Conservation (phyloP, 2,113 vertebrate species). For the Xiphorhynchus elegans region DNA sequence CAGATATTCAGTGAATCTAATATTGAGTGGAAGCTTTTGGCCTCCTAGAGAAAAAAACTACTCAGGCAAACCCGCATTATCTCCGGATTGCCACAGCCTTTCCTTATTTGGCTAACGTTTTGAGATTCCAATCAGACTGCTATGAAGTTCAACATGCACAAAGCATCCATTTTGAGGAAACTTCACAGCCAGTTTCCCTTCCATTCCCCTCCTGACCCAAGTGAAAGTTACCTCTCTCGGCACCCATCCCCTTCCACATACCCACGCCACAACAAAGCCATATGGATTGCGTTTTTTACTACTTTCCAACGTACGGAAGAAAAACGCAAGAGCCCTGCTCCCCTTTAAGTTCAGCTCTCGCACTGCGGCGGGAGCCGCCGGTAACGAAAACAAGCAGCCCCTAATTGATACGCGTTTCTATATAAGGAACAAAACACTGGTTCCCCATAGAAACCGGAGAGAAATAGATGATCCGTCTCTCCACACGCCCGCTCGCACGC, state of each 20-base stretch:
- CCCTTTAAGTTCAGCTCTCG: not conserved
- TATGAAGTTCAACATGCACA: constrained; percentile 84
- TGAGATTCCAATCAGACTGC: constrained; percentile 83
- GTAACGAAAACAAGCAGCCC: not conserved
- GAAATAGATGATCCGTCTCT: not conserved
- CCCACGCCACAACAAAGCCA: constrained; percentile 19
- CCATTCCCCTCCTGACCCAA: not conserved
- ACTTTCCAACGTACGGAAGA: not conserved
- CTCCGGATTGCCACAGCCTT: constrained; percentile 81
- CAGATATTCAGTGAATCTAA: not conserved
- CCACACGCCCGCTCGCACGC: not conserved
- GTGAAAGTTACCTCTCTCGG: constrained; percentile 13
- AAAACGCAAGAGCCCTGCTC: not conserved
- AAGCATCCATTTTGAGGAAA: constrained; percentile 83
- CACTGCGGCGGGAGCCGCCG: not conserved
- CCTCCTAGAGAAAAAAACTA: constrained; percentile 67
- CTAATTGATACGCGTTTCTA: not conserved
- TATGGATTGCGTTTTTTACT: not conserved
- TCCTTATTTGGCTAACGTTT: constrained; percentile 87
- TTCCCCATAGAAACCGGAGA: not conserved
- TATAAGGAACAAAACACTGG: not conserved
- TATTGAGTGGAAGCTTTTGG: constrained; percentile 52
- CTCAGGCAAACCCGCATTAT: constrained; percentile 79
- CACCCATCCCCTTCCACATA: not conserved
- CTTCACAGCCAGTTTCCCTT: constrained; percentile 57